Evolutionary conservation across 2,797 vertebrate genomes (phyloP).

Genomic region (Leuciscus waleckii): DNA sequence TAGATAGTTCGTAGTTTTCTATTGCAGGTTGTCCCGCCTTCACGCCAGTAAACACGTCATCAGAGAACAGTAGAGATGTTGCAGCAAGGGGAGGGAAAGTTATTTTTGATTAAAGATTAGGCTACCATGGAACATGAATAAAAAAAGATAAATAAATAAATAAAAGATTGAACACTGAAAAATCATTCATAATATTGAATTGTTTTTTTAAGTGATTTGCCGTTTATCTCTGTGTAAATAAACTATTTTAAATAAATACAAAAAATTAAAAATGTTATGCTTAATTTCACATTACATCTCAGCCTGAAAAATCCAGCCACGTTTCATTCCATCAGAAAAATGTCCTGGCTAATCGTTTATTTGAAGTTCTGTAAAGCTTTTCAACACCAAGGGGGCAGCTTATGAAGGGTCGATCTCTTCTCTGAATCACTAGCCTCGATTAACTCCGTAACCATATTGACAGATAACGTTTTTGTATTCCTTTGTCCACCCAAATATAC

Average conservation of each 20-base stretch:
- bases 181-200: too few species aligned
- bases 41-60: not conserved
- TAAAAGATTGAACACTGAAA: not conserved
- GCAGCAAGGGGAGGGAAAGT: not conserved
- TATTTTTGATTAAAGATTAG: not conserved
- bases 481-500: not conserved
- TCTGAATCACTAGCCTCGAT: not conserved
- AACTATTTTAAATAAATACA: too few species aligned
- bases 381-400: not conserved
- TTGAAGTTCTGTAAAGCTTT: not conserved
- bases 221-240: not conserved
- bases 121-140: not conserved
- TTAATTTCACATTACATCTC: not conserved
- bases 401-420: not conserved
- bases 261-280: too few species aligned
- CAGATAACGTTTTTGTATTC: not conserved
- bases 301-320: too few species aligned
- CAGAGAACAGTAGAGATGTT: not conserved
- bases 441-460: not conserved
- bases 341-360: not conserved
- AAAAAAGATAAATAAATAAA: not conserved
- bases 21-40: not conserved
- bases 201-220: not conserved
- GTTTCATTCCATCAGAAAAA: not conserved
- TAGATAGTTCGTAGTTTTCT: not conserved